A percentile compares a stretch with the other conserved stretches of the same genome.
Conservation (phyloP, 2,888 invertebrate genomes). For the Maniola hyperantus region DNA sequence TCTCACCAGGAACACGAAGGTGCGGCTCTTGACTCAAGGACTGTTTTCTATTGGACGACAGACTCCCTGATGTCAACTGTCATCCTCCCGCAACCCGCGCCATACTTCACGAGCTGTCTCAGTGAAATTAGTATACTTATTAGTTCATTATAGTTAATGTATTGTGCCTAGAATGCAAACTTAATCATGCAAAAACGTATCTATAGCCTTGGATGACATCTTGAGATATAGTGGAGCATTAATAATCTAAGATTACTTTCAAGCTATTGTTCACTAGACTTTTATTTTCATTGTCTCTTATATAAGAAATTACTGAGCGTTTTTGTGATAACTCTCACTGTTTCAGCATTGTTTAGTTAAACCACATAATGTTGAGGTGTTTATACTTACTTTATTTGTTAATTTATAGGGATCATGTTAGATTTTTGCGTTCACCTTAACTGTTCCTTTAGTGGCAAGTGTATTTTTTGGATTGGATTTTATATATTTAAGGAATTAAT, state of each 20-base stretch:
- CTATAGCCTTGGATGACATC: conserved; percentile 18
- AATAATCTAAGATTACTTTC: conserved; percentile 49
- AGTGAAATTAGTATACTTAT: too few species aligned
- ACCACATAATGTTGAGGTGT: conserved; percentile 31
- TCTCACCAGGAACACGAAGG: too few species aligned
- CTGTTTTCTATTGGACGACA: too few species aligned
- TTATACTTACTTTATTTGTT: conserved; percentile 30
- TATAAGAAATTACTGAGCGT: conserved; percentile 28
- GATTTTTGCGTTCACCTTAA: conserved; percentile 29
- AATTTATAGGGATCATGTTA: conserved; percentile 34
- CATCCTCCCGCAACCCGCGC: too few species aligned
- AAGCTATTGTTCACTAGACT: conserved; percentile 55
- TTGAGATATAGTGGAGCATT: conserved; percentile 26
- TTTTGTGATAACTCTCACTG: conserved; percentile 36
- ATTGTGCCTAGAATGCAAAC: conserved; percentile 14
- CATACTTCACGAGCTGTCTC: too few species aligned
- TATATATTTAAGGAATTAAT: conserved; percentile 60
- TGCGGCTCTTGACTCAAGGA: too few species aligned
- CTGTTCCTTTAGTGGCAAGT: conserved; percentile 40
- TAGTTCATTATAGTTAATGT: not conserved
- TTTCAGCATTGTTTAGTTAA: conserved; percentile 40
- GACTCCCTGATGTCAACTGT: too few species aligned
- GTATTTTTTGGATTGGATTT: conserved; percentile 41
- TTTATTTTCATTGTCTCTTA: conserved; percentile 51
- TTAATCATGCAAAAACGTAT: conserved; percentile 17